Evolutionary conservation across 1,140 invertebrate genomes (phyloP).

Genomic region (Venustaconcha ellipsiformis): DNA sequence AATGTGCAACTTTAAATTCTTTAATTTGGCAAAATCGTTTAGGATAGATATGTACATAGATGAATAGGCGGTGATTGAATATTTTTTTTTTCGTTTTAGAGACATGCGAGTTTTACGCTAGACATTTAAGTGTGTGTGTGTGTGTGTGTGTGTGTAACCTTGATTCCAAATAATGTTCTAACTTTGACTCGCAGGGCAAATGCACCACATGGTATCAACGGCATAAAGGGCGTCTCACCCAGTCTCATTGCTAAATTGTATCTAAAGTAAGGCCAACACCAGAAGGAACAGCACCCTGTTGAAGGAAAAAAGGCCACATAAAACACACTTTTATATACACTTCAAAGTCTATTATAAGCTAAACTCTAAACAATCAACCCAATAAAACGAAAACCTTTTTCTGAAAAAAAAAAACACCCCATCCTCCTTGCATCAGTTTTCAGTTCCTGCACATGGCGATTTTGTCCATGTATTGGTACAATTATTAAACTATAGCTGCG

Average conservation of each 20-base stretch:
- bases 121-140: too few relatives aligned
- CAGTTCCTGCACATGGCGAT: too few relatives aligned
- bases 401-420: neutral
- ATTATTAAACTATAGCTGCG: too few relatives aligned
- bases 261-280: constrained; percentile 48
- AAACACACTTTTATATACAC: neutral
- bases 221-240: constrained; percentile 54
- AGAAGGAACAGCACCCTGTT: constrained; percentile 36
- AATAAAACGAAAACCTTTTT: neutral
- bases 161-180: constrained; percentile 48
- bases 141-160: constrained; percentile 27
- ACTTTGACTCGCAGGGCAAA: constrained; percentile 51
- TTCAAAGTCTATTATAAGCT: neutral
- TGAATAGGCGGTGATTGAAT: too few relatives aligned
- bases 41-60: too few relatives aligned
- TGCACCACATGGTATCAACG: constrained; percentile 49
- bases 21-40: too few relatives aligned
- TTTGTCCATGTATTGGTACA: too few relatives aligned
- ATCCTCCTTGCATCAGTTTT: constrained; percentile 3
- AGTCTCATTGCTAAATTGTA: constrained; percentile 45
- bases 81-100: too few relatives aligned
- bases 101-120: too few relatives aligned
- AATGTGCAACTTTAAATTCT: too few relatives aligned
- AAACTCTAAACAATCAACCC: neutral
- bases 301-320: neutral